Evolutionary conservation across 1,140 invertebrate species (phyloP).

Genomic region (Homarus americanus): DNA sequence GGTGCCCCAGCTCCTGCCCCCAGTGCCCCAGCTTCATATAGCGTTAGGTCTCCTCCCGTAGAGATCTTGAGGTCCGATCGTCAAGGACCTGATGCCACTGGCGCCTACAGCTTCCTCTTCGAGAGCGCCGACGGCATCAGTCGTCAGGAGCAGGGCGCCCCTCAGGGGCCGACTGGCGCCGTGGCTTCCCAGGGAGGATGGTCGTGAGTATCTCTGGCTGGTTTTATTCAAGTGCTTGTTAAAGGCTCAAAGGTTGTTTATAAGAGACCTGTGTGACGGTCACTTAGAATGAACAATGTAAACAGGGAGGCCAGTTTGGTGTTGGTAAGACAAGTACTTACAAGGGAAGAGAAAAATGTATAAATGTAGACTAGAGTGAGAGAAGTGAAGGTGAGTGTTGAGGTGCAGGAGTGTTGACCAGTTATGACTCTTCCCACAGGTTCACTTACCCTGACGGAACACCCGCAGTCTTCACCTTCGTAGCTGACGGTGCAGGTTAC

Average conservation of each 20-base stretch:
- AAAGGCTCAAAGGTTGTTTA: background rate
- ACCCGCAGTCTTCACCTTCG: conserved; percentile 1
- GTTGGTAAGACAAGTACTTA: background rate
- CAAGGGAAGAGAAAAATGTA: background rate
- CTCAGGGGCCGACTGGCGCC: conserved; percentile 6
- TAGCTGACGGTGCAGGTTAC: conserved; percentile 23
- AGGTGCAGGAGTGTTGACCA: background rate
- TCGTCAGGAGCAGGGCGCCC: background rate
- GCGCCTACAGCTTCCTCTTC: conserved; percentile 23
- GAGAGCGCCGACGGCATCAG: conserved; percentile 4
- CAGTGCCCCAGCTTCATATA: background rate
- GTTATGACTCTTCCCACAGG: background rate
- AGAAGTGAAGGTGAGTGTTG: background rate
- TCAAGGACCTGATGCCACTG: background rate
- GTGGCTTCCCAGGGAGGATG: background rate
- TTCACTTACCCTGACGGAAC: conserved; percentile 37
- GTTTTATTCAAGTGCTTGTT: background rate
- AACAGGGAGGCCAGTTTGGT: background rate
- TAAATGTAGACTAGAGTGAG: background rate
- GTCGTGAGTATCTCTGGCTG: background rate
- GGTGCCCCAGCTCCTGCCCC: background rate
- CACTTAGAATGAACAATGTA: background rate
- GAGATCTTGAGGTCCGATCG: conserved; percentile 4
- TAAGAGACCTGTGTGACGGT: background rate
- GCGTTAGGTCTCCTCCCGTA: background rate